Percentiles rank a stretch among this genome's conserved stretches.
phyloP scores from a whole-genome alignment of 92 coral and sea anemone genomes.

The Umimayanthus chanpuru region DNA sequence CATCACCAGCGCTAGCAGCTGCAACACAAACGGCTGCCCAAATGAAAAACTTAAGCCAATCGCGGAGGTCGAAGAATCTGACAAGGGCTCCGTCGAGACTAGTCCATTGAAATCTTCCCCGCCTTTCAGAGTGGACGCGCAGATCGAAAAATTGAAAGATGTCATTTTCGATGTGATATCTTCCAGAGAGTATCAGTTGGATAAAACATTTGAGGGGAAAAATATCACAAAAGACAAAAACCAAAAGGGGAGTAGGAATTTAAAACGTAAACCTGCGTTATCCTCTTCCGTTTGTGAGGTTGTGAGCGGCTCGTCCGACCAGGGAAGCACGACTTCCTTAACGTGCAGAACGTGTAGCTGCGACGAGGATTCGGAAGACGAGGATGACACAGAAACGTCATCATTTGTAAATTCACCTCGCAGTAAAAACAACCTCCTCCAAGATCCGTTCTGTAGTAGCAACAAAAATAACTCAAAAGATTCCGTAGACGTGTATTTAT shows the following conservation, averaged over 20 bases:
- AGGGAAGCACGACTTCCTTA: constrained; percentile 33
- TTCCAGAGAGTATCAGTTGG: constrained; percentile 60
- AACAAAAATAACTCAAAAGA: constrained; percentile 22
- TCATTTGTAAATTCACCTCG: constrained; percentile 24
- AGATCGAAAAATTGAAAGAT: constrained; percentile 70
- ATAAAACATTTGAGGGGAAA: constrained; percentile 57
- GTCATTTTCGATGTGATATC: constrained; percentile 76
- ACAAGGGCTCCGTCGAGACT: constrained; percentile 61
- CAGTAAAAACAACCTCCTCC: background rate
- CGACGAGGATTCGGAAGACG: constrained; percentile 50
- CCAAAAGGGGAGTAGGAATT: constrained; percentile 27
- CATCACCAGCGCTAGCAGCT: constrained; percentile 53
- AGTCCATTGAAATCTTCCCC: constrained; percentile 63
- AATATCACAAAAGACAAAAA: constrained; percentile 30
- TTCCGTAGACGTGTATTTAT: background rate
- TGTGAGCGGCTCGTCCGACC: constrained; percentile 46
- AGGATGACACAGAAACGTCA: constrained; percentile 4
- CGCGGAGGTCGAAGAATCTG: constrained; percentile 59
- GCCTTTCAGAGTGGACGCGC: constrained; percentile 54
- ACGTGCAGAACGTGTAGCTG: constrained; percentile 42
- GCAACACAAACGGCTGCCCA: constrained; percentile 51
- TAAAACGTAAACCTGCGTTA: constrained; percentile 31
- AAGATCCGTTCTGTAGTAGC: background rate
- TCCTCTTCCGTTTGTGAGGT: constrained; percentile 41
- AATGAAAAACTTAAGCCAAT: constrained; percentile 35